Evolutionary conservation across 2,113 vertebrate genomes (phyloP).

Genomic region (Stigmatopora argus): DNA sequence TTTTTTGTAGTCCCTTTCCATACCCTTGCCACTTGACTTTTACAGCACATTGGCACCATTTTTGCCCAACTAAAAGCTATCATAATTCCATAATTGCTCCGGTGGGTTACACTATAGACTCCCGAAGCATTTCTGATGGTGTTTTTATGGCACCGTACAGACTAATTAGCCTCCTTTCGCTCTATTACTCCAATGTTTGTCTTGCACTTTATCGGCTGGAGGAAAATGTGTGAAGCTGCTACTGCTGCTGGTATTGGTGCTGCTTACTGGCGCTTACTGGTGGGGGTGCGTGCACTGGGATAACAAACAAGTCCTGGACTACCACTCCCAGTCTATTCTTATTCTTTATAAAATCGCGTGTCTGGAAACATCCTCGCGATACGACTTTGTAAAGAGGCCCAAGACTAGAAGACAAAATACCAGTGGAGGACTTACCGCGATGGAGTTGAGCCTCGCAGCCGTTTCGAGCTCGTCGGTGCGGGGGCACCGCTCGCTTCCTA

Average conservation of each 20-base stretch:
- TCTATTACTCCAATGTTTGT: background rate
- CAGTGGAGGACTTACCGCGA: conserved; percentile 46
- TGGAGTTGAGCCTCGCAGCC: conserved; percentile 26
- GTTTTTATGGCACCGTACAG: background rate
- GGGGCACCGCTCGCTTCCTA: background rate
- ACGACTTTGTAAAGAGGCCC: conserved; percentile 13
- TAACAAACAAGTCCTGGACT: conserved; percentile 43
- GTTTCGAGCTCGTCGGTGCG: conserved; percentile 27
- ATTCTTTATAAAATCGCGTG: conserved; percentile 5
- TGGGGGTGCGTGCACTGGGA: conserved; percentile 14
- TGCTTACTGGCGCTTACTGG: background rate
- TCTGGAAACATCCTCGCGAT: conserved; percentile 37
- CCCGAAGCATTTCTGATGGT: background rate
- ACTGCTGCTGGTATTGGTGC: background rate
- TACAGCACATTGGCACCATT: background rate
- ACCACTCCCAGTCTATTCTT: conserved; percentile 51
- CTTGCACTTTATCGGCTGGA: conserved; percentile 22
- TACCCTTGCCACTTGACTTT: conserved; percentile 1
- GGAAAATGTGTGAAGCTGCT: conserved; percentile 6
- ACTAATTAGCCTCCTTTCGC: background rate
- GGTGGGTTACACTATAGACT: background rate
- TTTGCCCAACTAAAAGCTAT: background rate
- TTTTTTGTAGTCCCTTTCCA: background rate
- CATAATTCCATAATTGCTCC: background rate
- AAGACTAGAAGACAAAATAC: conserved; percentile 9